Percentiles rank a stretch among this genome's conserved stretches.
These are phyloP conservation scores for Leptonema lineaticorne DNA, from an alignment of 1,140 invertebrate genomes.

Conservation along the genomic window DNA sequence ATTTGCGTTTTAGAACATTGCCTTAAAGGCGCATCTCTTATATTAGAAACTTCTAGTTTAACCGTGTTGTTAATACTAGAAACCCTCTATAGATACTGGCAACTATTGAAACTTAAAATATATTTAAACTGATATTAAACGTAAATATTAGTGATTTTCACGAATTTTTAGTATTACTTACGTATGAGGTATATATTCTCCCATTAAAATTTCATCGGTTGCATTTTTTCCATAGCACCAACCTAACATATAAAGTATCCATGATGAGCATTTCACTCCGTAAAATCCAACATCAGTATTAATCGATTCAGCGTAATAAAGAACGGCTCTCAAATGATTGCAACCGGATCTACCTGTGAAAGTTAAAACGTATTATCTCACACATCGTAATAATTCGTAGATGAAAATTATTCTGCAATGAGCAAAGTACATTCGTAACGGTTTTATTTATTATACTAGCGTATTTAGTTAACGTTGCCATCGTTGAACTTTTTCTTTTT, in stretches of 20 bases:
- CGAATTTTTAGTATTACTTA: constrained; percentile 47
- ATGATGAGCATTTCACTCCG: constrained; percentile 66
- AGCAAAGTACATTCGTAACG: too few species aligned
- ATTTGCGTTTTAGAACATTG: too few species aligned
- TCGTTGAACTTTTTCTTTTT: too few species aligned
- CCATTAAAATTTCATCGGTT: constrained; percentile 64
- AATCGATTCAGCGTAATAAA: constrained; percentile 76
- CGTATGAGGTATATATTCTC: constrained; percentile 64
- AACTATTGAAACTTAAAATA: too few species aligned
- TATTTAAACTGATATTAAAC: too few species aligned
- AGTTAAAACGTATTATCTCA: not conserved
- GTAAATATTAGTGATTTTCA: not conserved
- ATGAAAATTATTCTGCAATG: too few species aligned
- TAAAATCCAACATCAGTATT: constrained; percentile 68
- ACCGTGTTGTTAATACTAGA: too few species aligned
- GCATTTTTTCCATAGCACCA: constrained; percentile 52
- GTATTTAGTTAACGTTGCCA: too few species aligned
- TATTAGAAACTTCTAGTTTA: too few species aligned
- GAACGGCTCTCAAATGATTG: constrained; percentile 66
- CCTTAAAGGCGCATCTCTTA: too few species aligned
- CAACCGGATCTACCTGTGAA: constrained; percentile 55
- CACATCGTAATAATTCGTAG: not conserved
- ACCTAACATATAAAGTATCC: constrained; percentile 63
- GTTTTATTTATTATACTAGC: too few species aligned
- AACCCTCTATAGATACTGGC: too few species aligned